phyloP scores from a whole-genome alignment of 2,113 vertebrate genomes.

The Leiothrix lutea region DNA sequence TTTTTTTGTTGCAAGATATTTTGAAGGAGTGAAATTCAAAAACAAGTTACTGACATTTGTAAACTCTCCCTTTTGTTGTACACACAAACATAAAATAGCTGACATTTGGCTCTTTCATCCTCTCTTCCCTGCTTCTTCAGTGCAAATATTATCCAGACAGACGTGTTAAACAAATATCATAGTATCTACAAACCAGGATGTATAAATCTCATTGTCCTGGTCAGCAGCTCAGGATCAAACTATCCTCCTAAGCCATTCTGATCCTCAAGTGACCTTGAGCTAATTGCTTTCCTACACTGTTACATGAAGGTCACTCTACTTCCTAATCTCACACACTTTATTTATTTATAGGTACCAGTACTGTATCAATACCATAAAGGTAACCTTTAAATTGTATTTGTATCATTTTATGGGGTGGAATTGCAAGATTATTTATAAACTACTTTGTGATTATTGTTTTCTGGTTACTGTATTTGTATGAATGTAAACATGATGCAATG shows the following conservation, averaged over 20 bases:
- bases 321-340: background rate
- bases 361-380: background rate
- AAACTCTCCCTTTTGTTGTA: background rate
- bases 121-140: background rate
- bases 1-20: constrained; percentile 62
- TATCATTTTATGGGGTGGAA: background rate
- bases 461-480: background rate
- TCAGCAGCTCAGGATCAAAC: background rate
- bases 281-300: background rate
- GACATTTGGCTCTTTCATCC: background rate
- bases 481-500: background rate
- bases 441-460: background rate
- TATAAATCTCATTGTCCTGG: background rate
- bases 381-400: background rate
- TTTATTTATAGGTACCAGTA: background rate
- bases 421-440: background rate
- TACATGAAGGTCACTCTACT: background rate
- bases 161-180: background rate
- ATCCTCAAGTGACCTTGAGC: background rate
- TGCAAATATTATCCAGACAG: constrained; percentile 7
- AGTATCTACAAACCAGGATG: background rate
- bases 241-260: background rate
- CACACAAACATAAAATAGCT: background rate
- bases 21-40: constrained; percentile 20
- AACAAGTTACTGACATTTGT: constrained; percentile 27